Evolutionary conservation across 2,888 invertebrate species (phyloP), one percentile per base, ranked within the genome.

Genomic region (Lamellibrachia columna): DNA sequence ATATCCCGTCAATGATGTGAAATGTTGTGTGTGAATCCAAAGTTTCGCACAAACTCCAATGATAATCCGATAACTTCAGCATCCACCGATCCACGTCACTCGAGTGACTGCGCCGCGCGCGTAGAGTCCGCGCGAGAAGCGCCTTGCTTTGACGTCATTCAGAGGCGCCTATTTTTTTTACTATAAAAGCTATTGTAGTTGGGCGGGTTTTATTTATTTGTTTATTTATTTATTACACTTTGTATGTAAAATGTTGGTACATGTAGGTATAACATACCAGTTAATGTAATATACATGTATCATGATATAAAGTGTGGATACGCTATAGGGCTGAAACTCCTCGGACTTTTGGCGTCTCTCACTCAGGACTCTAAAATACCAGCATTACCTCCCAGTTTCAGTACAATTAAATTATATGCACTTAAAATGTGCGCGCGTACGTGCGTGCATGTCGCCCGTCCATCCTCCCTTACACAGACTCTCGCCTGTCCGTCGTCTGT

Each of bases 131-230:
- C 15, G 75, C 75, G 75, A 22, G 15, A 15, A 75, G 75, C 75
- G 75, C 75, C 75, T 75, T 75, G 75, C 75, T 75, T 75, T 75
- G 75, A 75, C 75, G 75, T 75, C 75, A 75, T 75, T 75, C 75
- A 22, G 15, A 75, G 22, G 75, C 75, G 75, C 75, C 6, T 22
- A 6, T 75, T 15, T 75, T 75, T 6, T 75, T 75, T 75, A 40
- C 40, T 75, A 22, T 22, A 75, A 75, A 75, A 6, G n/a, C 9
- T 55, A 55, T 9, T 55, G 7, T 9, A 6, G 22, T 75, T 15
- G 22, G 75, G 75, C 75, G 75, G 75, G 75, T 75, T 75, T n/a
- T 75, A 22, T 75, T 60, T 60, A 22, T 22, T 75, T 75, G 22
- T 7, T 22, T 15, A 6, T 22, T 15, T 4, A 15, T 75, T 6